phyloP scores from a whole-genome alignment of 2,797 vertebrate species.

The Vireo griseus region DNA sequence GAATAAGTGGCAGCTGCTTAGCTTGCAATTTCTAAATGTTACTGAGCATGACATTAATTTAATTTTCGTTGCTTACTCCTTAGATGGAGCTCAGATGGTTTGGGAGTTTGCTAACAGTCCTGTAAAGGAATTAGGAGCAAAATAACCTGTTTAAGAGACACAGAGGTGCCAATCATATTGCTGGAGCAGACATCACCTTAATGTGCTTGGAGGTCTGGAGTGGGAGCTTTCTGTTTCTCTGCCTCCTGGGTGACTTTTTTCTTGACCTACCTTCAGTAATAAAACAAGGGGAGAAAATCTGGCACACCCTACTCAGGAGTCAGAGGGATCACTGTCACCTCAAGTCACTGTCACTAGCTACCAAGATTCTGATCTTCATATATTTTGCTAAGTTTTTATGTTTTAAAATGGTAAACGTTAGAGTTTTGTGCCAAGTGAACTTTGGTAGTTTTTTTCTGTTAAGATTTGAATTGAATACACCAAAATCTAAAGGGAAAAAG shows the following conservation, averaged over 20 bases:
- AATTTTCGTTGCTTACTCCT: not conserved
- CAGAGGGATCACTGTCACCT: not conserved
- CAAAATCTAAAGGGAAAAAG: not conserved
- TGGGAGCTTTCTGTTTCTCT: not conserved
- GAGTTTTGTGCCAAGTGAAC: not conserved
- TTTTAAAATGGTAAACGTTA: not conserved
- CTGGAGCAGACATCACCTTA: not conserved
- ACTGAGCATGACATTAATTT: constrained; percentile 22
- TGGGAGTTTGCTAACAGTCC: not conserved
- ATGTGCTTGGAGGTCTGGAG: not conserved
- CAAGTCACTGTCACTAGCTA: not conserved
- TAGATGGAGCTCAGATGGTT: not conserved
- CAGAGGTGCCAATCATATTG: not conserved
- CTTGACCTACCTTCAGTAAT: not conserved
- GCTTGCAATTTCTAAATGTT: constrained; percentile 17
- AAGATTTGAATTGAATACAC: not conserved
- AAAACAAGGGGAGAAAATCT: not conserved
- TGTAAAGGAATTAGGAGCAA: not conserved
- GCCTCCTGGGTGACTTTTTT: not conserved
- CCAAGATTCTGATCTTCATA: not conserved
- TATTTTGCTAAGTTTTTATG: not conserved
- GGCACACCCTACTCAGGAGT: not conserved
- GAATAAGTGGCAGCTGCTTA: constrained; percentile 28
- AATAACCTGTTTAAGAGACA: not conserved
- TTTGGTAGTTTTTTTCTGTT: not conserved